Conservation (phyloP, 2,797 vertebrate genomes). For the Cryptoblepharus egeriae region DNA sequence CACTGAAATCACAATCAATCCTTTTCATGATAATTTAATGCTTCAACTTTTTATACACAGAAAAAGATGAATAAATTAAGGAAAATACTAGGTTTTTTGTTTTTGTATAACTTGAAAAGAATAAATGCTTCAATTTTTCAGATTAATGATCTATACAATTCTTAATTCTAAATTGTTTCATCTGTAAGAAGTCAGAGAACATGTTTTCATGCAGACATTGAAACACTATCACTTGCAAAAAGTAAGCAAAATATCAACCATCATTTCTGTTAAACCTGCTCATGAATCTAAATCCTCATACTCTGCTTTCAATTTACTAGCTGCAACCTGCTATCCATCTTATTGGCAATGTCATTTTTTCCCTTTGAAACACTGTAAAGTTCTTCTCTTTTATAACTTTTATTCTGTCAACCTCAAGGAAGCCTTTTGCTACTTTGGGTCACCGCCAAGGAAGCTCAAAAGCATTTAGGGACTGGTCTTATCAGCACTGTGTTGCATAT, state of each 20-base stretch:
- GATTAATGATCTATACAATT: not conserved
- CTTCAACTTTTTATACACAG: not conserved
- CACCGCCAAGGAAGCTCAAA: not conserved
- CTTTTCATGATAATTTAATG: not conserved
- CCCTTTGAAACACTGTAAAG: not conserved
- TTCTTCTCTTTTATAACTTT: not conserved
- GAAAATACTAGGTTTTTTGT: not conserved
- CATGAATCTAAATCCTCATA: not conserved
- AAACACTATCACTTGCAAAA: not conserved
- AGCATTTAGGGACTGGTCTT: accelerated
- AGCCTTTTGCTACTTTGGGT: not conserved
- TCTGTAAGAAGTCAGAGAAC: not conserved
- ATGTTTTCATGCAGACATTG: not conserved
- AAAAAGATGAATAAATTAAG: not conserved
- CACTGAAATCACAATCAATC: not conserved
- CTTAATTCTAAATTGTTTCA: not conserved
- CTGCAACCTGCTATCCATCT: not conserved
- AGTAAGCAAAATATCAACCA: not conserved
- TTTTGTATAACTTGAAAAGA: not conserved
- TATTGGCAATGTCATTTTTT: not conserved
- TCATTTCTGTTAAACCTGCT: not conserved
- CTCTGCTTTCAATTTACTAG: not conserved
- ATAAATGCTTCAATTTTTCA: not conserved
- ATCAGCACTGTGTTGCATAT: not conserved
- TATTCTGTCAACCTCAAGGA: not conserved